Evolutionary conservation across 2,888 invertebrate genomes (phyloP).

Genomic region (Epicampocera succincta): DNA sequence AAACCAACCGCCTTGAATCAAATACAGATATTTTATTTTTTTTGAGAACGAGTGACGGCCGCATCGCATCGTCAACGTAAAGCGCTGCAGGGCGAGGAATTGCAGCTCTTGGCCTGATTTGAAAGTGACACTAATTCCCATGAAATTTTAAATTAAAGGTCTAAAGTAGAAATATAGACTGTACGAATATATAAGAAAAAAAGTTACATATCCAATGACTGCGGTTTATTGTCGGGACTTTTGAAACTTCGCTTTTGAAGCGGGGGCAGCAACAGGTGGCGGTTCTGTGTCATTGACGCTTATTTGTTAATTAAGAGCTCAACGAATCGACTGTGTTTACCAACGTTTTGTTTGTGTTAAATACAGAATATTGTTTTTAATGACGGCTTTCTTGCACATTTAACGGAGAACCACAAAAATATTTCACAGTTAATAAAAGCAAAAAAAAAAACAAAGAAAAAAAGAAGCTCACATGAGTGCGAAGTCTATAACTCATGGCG

Average conservation of each 20-base stretch:
- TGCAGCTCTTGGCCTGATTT: too few relatives aligned
- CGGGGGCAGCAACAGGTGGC: conserved; percentile 30
- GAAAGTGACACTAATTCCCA: too few relatives aligned
- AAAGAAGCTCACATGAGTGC: conserved; percentile 70
- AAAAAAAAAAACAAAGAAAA: conserved; percentile 8
- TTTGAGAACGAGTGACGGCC: too few relatives aligned
- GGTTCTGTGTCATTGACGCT: conserved; percentile 44
- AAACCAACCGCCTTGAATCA: too few relatives aligned
- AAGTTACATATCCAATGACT: background rate
- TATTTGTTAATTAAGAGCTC: conserved; percentile 50
- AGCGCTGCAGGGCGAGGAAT: too few relatives aligned
- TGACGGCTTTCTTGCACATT: conserved; percentile 29
- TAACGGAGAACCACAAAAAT: conserved; percentile 25
- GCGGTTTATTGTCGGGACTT: background rate
- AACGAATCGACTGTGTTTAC: conserved; percentile 17
- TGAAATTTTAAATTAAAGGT: too few relatives aligned
- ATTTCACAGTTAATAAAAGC: conserved; percentile 51
- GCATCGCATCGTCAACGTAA: too few relatives aligned
- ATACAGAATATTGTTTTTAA: background rate
- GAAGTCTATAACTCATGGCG: conserved; percentile 67
- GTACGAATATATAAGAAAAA: too few relatives aligned
- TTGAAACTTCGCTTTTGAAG: conserved; percentile 1
- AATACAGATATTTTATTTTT: too few relatives aligned
- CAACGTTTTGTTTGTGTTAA: conserved; percentile 1
- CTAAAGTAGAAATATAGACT: too few relatives aligned